Conservation (phyloP, 2,113 vertebrate genomes). For the Rhea americana region DNA sequence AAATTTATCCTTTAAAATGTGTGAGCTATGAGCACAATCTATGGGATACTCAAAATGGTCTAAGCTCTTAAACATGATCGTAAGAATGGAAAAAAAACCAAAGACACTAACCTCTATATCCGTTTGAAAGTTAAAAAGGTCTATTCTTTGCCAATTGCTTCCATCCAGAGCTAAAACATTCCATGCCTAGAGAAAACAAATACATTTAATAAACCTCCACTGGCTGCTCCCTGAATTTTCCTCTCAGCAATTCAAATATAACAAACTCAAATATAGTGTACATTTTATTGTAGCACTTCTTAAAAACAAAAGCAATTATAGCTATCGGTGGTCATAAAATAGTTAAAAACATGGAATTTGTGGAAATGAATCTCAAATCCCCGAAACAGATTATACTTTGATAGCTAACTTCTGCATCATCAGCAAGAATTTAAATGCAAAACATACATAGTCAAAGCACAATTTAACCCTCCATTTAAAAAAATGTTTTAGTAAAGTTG, state of each 20-base stretch:
- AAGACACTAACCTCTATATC: slow-evolving; percentile 90
- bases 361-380: background rate
- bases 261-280: background rate
- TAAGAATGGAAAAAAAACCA: background rate
- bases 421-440: background rate
- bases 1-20: background rate
- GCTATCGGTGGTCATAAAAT: background rate
- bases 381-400: background rate
- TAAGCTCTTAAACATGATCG: background rate
- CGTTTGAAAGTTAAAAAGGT: slow-evolving; percentile 96
- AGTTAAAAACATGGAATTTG: background rate
- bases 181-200: slow-evolving; percentile 84
- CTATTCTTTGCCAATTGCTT: slow-evolving; percentile 97
- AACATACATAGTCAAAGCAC: background rate
- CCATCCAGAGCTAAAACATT: slow-evolving; percentile 94
- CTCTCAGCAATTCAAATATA: background rate
- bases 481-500: background rate
- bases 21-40: background rate
- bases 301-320: background rate
- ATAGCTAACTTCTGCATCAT: background rate
- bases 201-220: background rate
- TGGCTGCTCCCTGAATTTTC: background rate
- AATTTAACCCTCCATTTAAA: background rate
- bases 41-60: background rate
- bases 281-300: background rate